A percentile compares a stretch with the other conserved stretches of the same genome.
These are phyloP conservation scores for Tenualosa ilisha DNA, from an alignment of 2,797 vertebrate species.

Conservation along the genomic window DNA sequence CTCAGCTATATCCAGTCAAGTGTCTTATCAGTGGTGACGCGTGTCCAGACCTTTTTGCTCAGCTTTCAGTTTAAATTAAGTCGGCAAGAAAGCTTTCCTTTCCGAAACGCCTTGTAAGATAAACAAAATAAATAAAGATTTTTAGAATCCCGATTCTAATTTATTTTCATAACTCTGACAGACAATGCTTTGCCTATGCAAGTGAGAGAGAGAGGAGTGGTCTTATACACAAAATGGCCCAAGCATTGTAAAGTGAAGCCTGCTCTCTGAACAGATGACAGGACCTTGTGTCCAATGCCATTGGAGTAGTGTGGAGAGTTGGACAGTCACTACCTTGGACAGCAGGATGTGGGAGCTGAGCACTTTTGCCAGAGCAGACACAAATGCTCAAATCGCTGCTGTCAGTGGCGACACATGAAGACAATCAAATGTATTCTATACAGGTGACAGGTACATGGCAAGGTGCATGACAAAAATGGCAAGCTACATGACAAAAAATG, in stretches of 20 bases:
- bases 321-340: background rate
- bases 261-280: background rate
- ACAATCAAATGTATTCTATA: background rate
- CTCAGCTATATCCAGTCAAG: background rate
- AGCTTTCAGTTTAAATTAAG: slow-evolving; percentile 7
- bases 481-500: background rate
- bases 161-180: background rate
- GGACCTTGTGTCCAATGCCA: background rate
- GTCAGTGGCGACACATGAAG: background rate
- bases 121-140: background rate
- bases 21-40: background rate
- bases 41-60: slow-evolving; percentile 1
- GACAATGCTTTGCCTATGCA: background rate
- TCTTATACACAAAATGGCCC: background rate
- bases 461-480: background rate
- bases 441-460: background rate
- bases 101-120: background rate
- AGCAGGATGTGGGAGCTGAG: background rate
- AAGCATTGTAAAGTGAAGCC: background rate
- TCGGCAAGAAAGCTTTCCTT: background rate
- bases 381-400: background rate
- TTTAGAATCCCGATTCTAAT: too few relatives aligned
- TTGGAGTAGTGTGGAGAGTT: background rate
- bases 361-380: background rate
- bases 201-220: background rate